A percentile compares a stretch with the other conserved stretches of the same genome.
These are phyloP conservation scores for Epicampocera succincta DNA, from an alignment of 2,888 invertebrate genomes.

Conservation along the genomic window DNA sequence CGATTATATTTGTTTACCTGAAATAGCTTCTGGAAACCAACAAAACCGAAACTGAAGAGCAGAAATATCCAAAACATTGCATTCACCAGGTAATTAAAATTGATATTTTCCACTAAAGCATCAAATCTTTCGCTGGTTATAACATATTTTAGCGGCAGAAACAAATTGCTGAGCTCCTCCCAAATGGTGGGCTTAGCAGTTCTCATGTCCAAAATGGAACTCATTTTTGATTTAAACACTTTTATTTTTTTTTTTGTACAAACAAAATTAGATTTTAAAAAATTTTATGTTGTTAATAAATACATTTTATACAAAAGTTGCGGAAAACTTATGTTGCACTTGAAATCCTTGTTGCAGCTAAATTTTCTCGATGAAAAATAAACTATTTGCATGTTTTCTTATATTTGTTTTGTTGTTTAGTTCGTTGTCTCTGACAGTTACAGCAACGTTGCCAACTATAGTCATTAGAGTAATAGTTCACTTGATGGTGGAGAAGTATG, in stretches of 20 bases:
- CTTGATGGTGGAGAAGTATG: slow-evolving; percentile 16
- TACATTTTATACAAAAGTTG: background rate
- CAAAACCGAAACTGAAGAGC: slow-evolving; percentile 76
- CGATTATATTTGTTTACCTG: slow-evolving; percentile 74
- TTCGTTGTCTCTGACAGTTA: slow-evolving; percentile 30
- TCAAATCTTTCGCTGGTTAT: slow-evolving; percentile 79
- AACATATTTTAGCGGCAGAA: slow-evolving; percentile 79
- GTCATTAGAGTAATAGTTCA: background rate
- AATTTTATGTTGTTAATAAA: background rate
- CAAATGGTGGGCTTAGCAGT: slow-evolving; percentile 78
- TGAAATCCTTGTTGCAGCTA: slow-evolving; percentile 34
- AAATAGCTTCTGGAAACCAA: slow-evolving; percentile 78
- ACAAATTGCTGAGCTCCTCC: slow-evolving; percentile 80
- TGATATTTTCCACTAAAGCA: slow-evolving; percentile 78
- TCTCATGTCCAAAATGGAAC: slow-evolving; percentile 81
- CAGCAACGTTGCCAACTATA: slow-evolving; percentile 25
- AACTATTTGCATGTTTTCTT: slow-evolving; percentile 24
- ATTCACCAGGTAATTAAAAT: slow-evolving; percentile 79
- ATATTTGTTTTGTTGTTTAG: slow-evolving; percentile 40
- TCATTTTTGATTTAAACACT: slow-evolving; percentile 71
- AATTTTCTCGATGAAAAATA: background rate
- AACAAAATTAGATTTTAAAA: background rate
- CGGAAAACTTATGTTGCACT: slow-evolving; percentile 20
- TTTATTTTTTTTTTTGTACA: too few relatives aligned
- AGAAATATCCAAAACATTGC: slow-evolving; percentile 81